Percentiles rank a stretch among this genome's conserved stretches.
These are phyloP conservation scores for Mirounga angustirostris DNA, from an alignment of 2,113 vertebrate species.

Conservation along the genomic window DNA sequence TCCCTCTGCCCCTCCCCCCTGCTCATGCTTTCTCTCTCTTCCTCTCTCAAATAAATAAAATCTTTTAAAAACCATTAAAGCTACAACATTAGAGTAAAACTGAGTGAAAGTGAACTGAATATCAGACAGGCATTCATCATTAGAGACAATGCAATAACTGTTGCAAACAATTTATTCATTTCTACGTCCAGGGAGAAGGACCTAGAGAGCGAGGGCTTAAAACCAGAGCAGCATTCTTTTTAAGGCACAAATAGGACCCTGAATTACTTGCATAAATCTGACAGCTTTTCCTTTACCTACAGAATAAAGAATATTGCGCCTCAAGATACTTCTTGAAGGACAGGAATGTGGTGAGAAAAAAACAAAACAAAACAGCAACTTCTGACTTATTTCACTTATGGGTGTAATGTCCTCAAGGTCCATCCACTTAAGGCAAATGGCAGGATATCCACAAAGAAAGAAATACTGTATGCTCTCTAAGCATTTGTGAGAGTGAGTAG, in stretches of 20 bases:
- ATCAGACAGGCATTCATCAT: background rate
- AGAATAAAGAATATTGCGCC: background rate
- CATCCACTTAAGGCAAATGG: background rate
- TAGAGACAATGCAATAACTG: background rate
- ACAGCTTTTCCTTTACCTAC: background rate
- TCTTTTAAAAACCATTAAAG: too few relatives aligned
- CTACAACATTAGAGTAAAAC: background rate
- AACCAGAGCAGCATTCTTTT: background rate
- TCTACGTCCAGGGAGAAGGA: background rate
- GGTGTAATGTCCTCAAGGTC: background rate
- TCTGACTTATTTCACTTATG: background rate
- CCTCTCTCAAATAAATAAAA: too few relatives aligned
- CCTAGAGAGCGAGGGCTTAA: background rate
- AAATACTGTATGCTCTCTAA: background rate
- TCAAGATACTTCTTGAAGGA: background rate
- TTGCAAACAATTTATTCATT: background rate
- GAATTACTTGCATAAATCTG: background rate
- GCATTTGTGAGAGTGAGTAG: background rate
- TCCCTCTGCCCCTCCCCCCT: too few relatives aligned
- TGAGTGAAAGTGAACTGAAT: background rate
- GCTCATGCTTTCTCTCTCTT: too few relatives aligned
- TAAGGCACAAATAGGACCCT: background rate
- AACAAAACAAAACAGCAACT: background rate
- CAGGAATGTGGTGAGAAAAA: background rate
- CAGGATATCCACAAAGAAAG: background rate